Conservation (phyloP, 1,140 invertebrate genomes). For the Microplitis mediator region DNA sequence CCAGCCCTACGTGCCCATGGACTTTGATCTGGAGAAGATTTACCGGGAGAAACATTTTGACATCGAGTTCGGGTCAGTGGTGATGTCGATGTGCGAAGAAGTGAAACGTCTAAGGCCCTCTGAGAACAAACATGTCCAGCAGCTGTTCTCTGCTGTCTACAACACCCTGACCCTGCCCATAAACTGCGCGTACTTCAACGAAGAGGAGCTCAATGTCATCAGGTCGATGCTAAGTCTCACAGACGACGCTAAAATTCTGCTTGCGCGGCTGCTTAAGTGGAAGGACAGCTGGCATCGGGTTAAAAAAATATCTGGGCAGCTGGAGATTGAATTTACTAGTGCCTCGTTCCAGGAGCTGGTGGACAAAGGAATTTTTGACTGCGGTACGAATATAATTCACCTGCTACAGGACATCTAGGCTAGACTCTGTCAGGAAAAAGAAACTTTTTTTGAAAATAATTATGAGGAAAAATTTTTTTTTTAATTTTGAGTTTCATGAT, state of each 20-base stretch:
- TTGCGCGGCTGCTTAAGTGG: constrained; percentile 49
- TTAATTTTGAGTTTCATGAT: no score
- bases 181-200: constrained; percentile 51
- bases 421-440: neutral
- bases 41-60: neutral
- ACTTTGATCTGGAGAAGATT: neutral
- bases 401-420: neutral
- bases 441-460: no score
- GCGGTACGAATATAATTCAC: constrained; percentile 31
- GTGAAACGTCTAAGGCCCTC: neutral
- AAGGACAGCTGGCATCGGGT: constrained; percentile 43
- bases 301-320: constrained; percentile 35
- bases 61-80: neutral
- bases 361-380: constrained; percentile 36
- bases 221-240: constrained; percentile 42
- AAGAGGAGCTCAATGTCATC: constrained; percentile 44
- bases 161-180: constrained; percentile 45
- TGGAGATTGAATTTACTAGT: constrained; percentile 35
- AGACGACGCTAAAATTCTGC: constrained; percentile 41
- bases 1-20: neutral
- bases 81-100: neutral
- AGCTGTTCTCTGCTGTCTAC: constrained; percentile 20
- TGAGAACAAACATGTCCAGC: neutral
- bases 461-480: no score
- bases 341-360: constrained; percentile 39